These are phyloP conservation scores for Cecidostiba fungosa DNA, from an alignment of 2,888 invertebrate species.

Conservation along the genomic window DNA sequence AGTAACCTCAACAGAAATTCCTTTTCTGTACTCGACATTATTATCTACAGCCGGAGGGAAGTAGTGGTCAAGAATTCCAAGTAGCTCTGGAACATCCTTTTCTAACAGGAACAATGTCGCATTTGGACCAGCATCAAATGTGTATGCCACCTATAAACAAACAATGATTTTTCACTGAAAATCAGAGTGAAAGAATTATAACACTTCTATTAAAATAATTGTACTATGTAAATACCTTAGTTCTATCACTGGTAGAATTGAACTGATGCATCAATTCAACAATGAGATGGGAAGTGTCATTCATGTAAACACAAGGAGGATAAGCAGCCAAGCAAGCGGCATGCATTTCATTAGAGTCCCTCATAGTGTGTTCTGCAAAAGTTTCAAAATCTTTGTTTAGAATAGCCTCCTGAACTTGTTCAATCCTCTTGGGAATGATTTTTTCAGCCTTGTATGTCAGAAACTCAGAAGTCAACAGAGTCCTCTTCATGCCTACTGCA, in stretches of 20 bases:
- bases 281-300: conserved; percentile 91
- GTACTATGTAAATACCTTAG: conserved; percentile 81
- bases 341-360: conserved; percentile 98
- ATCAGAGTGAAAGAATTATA: background rate
- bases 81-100: conserved; percentile 86
- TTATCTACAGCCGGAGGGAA: conserved; percentile 84
- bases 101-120: conserved; percentile 93
- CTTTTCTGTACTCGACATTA: conserved; percentile 82
- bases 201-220: too few relatives aligned
- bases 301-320: conserved; percentile 97
- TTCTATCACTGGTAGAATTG: conserved; percentile 86
- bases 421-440: conserved; percentile 88
- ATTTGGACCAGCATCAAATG: conserved; percentile 99
- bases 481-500: conserved; percentile 93
- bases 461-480: conserved; percentile 91
- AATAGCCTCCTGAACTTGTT: conserved; percentile 80
- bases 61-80: conserved; percentile 85
- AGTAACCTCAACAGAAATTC: conserved; percentile 80
- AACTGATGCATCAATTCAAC: conserved; percentile 90
- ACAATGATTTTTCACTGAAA: background rate
- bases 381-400: conserved; percentile 47
- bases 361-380: conserved; percentile 92
- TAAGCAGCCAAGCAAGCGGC: conserved; percentile 95
- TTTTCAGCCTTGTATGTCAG: conserved; percentile 87
- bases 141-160: conserved; percentile 89